phyloP scores from a whole-genome alignment of 2,888 invertebrate genomes.

The Dysmachus trigonus region DNA sequence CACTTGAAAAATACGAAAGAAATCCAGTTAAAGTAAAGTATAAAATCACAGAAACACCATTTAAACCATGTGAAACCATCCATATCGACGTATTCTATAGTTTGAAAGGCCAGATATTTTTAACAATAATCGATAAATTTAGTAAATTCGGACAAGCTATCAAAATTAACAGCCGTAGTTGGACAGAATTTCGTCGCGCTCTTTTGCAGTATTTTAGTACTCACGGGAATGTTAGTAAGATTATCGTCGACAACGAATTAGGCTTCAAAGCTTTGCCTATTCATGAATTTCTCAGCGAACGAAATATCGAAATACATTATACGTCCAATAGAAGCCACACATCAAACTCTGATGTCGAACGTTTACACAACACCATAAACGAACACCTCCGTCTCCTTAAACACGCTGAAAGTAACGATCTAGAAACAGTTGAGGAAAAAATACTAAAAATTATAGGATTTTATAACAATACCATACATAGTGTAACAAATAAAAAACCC shows the following conservation, averaged over 20 bases:
- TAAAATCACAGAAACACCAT: constrained; percentile 48
- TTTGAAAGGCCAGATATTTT: constrained; percentile 47
- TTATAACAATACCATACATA: no score
- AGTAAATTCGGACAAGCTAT: constrained; percentile 51
- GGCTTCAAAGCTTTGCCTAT: constrained; percentile 51
- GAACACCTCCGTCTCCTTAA: no score
- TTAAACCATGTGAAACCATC: constrained; percentile 52
- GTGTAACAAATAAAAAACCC: no score
- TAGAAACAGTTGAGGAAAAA: no score
- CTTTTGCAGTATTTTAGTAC: constrained; percentile 45
- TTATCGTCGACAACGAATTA: constrained; percentile 49
- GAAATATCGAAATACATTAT: no score
- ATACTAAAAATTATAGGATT: no score
- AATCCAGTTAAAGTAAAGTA: constrained; percentile 44
- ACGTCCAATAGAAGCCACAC: no score
- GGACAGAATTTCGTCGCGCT: constrained; percentile 49
- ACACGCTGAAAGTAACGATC: no score
- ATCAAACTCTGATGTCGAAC: no score
- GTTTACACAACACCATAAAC: no score
- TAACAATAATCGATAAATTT: constrained; percentile 53
- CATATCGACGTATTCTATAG: constrained; percentile 52
- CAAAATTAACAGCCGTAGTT: constrained; percentile 46
- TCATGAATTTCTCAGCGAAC: no score
- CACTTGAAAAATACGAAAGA: no score
- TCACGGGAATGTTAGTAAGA: constrained; percentile 47